Percentiles rank a stretch among this genome's conserved stretches.
Conservation (phyloP, 2,888 invertebrate genomes). For the Melieria crassipennis region DNA sequence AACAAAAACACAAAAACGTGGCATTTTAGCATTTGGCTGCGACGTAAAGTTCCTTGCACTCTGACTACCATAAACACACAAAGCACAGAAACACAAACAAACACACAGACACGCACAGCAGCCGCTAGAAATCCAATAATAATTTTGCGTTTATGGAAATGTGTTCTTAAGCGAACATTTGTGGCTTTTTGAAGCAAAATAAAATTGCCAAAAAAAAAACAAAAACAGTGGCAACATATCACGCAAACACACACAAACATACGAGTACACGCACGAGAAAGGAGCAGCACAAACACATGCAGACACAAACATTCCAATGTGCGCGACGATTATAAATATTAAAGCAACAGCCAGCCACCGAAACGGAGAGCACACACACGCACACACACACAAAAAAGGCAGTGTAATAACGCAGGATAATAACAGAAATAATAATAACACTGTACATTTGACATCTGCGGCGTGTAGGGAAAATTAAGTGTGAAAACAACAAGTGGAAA, state of each 20-base stretch:
- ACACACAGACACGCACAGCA: not conserved
- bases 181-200: conserved; percentile 41
- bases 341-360: conserved; percentile 23
- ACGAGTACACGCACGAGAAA: not conserved
- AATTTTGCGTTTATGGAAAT: conserved; percentile 47
- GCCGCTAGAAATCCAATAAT: conserved; percentile 41
- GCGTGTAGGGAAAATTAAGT: conserved; percentile 35
- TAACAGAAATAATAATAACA: not conserved
- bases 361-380: not conserved
- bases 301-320: not conserved
- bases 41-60: too few species aligned
- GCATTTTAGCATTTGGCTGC: too few species aligned
- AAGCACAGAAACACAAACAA: not conserved
- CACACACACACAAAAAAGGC: too few species aligned
- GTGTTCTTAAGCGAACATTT: conserved; percentile 46
- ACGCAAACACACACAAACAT: conserved; percentile 28
- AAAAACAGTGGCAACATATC: not conserved
- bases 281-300: not conserved
- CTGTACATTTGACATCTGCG: not conserved
- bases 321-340: conserved; percentile 43
- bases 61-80: not conserved
- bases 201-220: not conserved
- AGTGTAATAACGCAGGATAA: not conserved
- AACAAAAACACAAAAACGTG: too few species aligned
- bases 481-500: conserved; percentile 38